Evolutionary conservation across 2,113 vertebrate genomes (phyloP).

Genomic region (Puma concolor): DNA sequence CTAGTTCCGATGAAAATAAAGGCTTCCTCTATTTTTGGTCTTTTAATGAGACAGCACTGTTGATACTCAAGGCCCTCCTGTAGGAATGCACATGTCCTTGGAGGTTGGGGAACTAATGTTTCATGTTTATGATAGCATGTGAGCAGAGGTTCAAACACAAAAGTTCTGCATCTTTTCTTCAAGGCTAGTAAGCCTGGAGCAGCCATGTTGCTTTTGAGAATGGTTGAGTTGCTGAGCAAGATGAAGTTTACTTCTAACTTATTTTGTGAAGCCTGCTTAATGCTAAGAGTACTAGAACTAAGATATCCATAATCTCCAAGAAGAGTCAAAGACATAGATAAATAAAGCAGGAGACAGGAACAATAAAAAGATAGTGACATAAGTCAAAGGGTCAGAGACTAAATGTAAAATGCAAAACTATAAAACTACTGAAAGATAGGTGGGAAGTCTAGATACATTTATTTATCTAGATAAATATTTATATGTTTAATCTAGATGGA

Average conservation of each 20-base stretch:
- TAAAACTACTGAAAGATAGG: not conserved
- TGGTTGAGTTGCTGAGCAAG: not conserved
- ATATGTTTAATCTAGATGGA: not conserved
- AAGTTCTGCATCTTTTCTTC: not conserved
- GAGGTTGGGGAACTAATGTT: not conserved
- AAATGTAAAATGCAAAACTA: not conserved
- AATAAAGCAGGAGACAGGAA: not conserved
- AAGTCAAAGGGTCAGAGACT: not conserved
- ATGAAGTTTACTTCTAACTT: not conserved
- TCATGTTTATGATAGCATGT: not conserved
- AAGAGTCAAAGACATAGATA: not conserved
- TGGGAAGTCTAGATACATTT: not conserved
- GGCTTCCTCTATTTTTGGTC: conserved; percentile 21
- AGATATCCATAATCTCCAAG: not conserved
- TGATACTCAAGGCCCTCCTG: not conserved
- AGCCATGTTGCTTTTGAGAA: not conserved
- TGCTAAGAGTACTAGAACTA: not conserved
- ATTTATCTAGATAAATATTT: not conserved
- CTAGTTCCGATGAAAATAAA: conserved; percentile 60
- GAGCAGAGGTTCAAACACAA: not conserved
- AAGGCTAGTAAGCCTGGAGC: not conserved
- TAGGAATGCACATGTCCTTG: not conserved
- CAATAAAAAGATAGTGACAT: not conserved
- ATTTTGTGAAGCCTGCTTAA: not conserved
- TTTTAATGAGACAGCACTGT: conserved; percentile 19